phyloP scores from a whole-genome alignment of 2,113 vertebrate genomes.

The Colaptes auratus region DNA sequence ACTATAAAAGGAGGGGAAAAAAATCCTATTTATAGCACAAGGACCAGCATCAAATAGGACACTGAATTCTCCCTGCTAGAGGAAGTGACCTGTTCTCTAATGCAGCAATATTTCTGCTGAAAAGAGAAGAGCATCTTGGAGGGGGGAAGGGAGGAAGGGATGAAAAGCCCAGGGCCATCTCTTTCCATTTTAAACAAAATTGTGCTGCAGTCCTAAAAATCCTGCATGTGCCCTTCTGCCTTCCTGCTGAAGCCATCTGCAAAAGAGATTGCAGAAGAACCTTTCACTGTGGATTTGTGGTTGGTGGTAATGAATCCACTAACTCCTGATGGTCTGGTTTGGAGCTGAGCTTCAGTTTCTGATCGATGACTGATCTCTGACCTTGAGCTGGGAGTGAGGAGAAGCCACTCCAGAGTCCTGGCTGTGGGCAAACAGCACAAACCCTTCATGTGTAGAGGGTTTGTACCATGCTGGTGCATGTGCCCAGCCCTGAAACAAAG shows the following conservation, averaged over 20 bases:
- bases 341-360: neutral
- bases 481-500: neutral
- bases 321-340: neutral
- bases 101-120: slow-evolving; percentile 58
- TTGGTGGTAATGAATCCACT: neutral
- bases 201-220: slow-evolving; percentile 58
- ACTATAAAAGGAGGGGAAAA: slow-evolving; percentile 15
- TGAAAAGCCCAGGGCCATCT: slow-evolving; percentile 34
- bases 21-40: slow-evolving; percentile 65
- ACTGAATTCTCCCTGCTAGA: slow-evolving; percentile 55
- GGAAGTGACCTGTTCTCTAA: slow-evolving; percentile 64
- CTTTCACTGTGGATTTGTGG: neutral
- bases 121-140: slow-evolving; percentile 31
- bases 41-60: slow-evolving; percentile 63
- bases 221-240: slow-evolving; percentile 25
- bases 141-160: slow-evolving; percentile 13
- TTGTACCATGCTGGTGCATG: neutral
- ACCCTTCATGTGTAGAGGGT: neutral
- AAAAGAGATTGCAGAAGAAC: neutral
- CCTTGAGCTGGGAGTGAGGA: neutral
- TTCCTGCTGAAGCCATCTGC: neutral
- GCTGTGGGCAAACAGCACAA: neutral
- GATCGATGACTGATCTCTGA: neutral
- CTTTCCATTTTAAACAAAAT: slow-evolving; percentile 52
- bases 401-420: neutral